A percentile compares a stretch with the other conserved stretches of the same genome.
Evolutionary conservation across 1,140 invertebrate species (phyloP).

Genomic region (Panonychus citri): DNA sequence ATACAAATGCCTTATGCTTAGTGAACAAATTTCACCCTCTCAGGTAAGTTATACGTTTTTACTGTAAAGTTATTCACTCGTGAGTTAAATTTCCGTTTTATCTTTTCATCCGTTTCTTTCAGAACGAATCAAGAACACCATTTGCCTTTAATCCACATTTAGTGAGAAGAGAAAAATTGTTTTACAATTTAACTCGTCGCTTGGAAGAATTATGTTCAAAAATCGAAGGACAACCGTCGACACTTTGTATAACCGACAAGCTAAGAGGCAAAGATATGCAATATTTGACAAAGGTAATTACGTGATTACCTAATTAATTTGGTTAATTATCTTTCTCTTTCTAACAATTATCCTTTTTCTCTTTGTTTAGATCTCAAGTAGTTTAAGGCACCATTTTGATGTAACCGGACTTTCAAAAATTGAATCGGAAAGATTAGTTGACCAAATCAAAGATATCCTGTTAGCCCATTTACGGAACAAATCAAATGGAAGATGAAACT

Average conservation of each 20-base stretch:
- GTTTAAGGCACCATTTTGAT: conserved; percentile 1
- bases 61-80: neutral
- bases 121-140: neutral
- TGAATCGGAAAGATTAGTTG: neutral
- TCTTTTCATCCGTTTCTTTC: neutral
- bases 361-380: neutral
- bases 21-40: neutral
- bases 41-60: conserved; percentile 1
- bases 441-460: neutral
- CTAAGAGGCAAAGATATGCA: conserved; percentile 1
- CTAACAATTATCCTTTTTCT: neutral
- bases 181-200: neutral
- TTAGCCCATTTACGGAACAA: neutral
- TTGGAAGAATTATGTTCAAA: neutral
- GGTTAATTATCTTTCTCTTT: neutral
- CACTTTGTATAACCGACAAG: neutral
- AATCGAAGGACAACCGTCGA: neutral
- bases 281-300: neutral
- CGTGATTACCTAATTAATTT: no score
- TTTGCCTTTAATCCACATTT: neutral
- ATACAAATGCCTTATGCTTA: conserved; percentile 3
- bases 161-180: neutral
- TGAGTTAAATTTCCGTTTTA: neutral
- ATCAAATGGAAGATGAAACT: no score
- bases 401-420: neutral